Conservation (phyloP, 2,113 vertebrate species). For the Neoarius graeffei region DNA sequence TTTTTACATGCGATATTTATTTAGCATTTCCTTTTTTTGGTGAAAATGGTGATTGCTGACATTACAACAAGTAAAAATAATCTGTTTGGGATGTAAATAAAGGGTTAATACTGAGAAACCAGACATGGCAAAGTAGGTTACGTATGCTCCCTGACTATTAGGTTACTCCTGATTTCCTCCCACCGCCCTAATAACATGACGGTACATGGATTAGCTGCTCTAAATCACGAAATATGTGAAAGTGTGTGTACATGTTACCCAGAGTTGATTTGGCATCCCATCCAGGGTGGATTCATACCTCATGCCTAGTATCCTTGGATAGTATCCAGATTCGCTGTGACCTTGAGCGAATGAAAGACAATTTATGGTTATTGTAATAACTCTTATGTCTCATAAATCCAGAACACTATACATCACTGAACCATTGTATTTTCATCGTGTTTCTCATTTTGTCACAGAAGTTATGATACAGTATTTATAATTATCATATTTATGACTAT, state of each 20-base stretch:
- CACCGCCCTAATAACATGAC: neutral
- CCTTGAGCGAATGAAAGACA: neutral
- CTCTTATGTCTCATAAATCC: neutral
- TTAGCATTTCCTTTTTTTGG: too few species aligned
- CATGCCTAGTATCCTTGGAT: neutral
- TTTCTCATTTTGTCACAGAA: neutral
- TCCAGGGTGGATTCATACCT: neutral
- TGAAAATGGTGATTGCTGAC: too few species aligned
- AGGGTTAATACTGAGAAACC: too few species aligned
- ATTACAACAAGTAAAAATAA: too few species aligned
- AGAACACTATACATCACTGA: neutral
- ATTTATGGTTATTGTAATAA: neutral
- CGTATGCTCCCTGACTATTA: too few species aligned
- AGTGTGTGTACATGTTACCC: neutral
- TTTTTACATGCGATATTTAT: too few species aligned
- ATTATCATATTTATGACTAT: neutral
- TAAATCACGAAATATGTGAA: neutral
- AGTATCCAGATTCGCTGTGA: neutral
- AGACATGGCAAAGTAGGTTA: too few species aligned
- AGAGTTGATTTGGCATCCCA: neutral
- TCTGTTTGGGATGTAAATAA: too few species aligned
- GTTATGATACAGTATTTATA: neutral
- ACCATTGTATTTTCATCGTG: neutral
- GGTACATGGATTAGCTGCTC: neutral
- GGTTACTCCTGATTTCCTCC: neutral